Conservation (phyloP, 2,797 vertebrate genomes). For the Oceanodroma leucorhoa region DNA sequence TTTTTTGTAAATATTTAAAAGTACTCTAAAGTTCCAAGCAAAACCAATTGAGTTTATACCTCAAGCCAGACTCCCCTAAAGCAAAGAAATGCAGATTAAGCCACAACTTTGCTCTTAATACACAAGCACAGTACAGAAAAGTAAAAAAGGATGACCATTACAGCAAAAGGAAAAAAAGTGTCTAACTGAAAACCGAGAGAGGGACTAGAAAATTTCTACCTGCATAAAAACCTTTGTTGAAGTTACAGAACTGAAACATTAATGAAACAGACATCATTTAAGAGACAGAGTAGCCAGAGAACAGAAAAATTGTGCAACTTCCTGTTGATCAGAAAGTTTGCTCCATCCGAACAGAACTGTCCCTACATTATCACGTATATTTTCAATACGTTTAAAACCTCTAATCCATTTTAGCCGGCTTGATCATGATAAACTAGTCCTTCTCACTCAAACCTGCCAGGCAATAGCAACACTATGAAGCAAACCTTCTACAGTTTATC, state of each 20-base stretch:
- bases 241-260: background rate
- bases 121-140: background rate
- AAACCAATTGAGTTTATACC: background rate
- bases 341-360: background rate
- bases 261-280: background rate
- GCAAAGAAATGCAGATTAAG: background rate
- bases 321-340: background rate
- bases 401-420: background rate
- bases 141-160: background rate
- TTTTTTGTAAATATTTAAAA: constrained; percentile 9
- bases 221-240: background rate
- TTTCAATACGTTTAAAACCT: background rate
- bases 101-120: background rate
- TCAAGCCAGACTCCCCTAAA: background rate
- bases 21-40: background rate
- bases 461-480: background rate
- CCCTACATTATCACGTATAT: background rate
- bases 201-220: background rate
- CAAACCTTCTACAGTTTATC: background rate
- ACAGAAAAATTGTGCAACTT: background rate
- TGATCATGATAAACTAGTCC: background rate
- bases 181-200: background rate
- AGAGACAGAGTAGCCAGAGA: background rate
- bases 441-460: background rate
- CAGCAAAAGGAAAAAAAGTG: background rate